Conservation (phyloP, 2,888 invertebrate species). For the Xanthostigma xanthostigma region DNA sequence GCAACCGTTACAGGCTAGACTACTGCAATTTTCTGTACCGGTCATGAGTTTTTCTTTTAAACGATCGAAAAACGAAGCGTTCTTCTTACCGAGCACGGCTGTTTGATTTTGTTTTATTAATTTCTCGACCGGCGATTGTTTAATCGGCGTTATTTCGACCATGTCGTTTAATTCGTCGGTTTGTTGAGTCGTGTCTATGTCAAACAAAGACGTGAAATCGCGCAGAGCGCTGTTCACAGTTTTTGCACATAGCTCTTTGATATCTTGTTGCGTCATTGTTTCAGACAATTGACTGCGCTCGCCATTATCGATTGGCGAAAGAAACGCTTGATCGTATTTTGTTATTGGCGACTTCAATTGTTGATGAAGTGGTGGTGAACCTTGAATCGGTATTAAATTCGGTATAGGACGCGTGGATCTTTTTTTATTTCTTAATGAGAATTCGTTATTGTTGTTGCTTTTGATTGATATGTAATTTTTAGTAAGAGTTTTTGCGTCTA, state of each 20-base stretch:
- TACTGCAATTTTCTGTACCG: slow-evolving; percentile 42
- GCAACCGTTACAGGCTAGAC: slow-evolving; percentile 52
- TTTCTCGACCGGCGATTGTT: slow-evolving; percentile 18
- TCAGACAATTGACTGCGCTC: too few relatives aligned
- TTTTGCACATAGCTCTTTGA: slow-evolving; percentile 31
- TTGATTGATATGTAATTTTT: too few relatives aligned
- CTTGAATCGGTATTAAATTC: slow-evolving; percentile 55
- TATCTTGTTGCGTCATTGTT: slow-evolving; percentile 28
- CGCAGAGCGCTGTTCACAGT: slow-evolving; percentile 31
- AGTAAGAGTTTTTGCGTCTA: too few relatives aligned
- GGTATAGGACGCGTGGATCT: slow-evolving; percentile 45
- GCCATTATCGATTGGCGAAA: slow-evolving; percentile 2
- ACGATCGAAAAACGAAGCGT: slow-evolving; percentile 68
- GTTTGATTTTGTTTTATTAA: slow-evolving; percentile 9
- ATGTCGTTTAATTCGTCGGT: slow-evolving; percentile 1
- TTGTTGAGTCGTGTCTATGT: slow-evolving; percentile 11
- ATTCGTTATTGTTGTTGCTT: too few relatives aligned
- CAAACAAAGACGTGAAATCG: slow-evolving; percentile 37
- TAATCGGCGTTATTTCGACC: slow-evolving; percentile 22
- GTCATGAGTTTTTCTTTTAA: slow-evolving; percentile 59
- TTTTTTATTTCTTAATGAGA: too few relatives aligned
- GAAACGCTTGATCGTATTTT: slow-evolving; percentile 3
- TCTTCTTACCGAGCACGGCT: slow-evolving; percentile 39
- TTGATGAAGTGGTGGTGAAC: slow-evolving; percentile 22
- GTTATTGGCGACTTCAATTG: background rate